Percentiles rank a stretch among this genome's conserved stretches.
Conservation (phyloP, 2,888 invertebrate genomes). For the Heliconius erato region DNA sequence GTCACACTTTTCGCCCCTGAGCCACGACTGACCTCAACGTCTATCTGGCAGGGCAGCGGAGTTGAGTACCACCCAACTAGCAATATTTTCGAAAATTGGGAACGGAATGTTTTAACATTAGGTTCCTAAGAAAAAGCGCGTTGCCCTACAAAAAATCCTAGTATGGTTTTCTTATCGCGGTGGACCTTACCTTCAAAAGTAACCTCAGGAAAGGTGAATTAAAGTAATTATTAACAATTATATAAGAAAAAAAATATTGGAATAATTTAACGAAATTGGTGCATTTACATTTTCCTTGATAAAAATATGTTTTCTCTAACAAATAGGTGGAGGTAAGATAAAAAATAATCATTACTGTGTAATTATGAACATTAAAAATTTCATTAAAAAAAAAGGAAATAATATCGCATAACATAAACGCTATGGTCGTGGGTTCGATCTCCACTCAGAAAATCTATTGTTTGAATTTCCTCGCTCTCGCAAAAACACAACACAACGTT, state of each 20-base stretch:
- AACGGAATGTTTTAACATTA: not conserved
- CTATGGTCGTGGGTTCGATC: too few species aligned
- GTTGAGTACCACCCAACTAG: not conserved
- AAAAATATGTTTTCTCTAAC: not conserved
- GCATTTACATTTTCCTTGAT: constrained; percentile 10
- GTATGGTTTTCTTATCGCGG: not conserved
- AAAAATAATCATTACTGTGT: not conserved
- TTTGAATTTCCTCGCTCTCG: too few species aligned
- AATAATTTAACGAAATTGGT: not conserved
- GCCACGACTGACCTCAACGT: too few species aligned
- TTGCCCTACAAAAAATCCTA: too few species aligned
- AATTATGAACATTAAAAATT: not conserved
- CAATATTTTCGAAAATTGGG: not conserved
- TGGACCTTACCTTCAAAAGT: not conserved
- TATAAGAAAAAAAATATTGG: not conserved
- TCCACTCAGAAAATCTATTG: too few species aligned
- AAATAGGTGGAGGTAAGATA: not conserved
- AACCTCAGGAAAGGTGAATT: not conserved
- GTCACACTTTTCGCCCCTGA: too few species aligned
- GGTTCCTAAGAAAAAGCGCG: too few species aligned
- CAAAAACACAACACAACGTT: too few species aligned
- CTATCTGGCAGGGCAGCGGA: not conserved
- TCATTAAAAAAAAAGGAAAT: too few species aligned
- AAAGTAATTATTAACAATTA: not conserved
- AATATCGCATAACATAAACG: not conserved